Evolutionary conservation across 2,113 vertebrate species (phyloP), one percentile per base, ranked within the genome.

Genomic region (Zeus faber): DNA sequence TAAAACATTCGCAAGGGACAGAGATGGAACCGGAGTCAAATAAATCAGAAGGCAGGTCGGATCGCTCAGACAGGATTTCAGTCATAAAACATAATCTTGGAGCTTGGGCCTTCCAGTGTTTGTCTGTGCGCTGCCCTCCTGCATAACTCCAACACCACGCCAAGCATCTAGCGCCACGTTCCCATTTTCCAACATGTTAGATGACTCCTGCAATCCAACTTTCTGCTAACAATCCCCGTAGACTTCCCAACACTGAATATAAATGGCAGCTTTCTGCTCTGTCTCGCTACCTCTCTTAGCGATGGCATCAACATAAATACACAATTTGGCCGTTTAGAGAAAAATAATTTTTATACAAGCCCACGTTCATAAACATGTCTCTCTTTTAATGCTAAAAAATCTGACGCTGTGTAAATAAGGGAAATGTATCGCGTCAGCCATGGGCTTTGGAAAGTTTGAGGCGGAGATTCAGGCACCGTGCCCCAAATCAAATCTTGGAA

Each of bases 151-250:
- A 18, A 3, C 16, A 2, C 22, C n/a, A 2, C 60, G 67, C 59
- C 69, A 76, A 49, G 3, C 54, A 1, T 47, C 54, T 45, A 1
- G 58, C 29, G 21, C 20, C 4, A 20, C 55, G 40, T 62, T 74
- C 65, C 51, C 49, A 56, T 61, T 80, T 81, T 81, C 60, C 62
- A 51, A 62, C 51, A 49, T 35, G 58, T 29, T 21, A 52, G 29
- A 22, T 33, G 3, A 21, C 29, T 22, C 1, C 39, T 4, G 11
- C 16, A 1, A 27, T 67, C 62, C 71, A 76, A 54, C 49, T 58
- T 72, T 82, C 53, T 71, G 50, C 44, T 68, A 29, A 17, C 13
- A 24, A 44, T 60, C 37, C 26, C 18, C 17, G 5, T 33, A 21
- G 25, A 10, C 22, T 25, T 21, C 16, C 7, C 41, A 24, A n/a